Evolutionary conservation across 1,140 invertebrate species (phyloP).

Genomic region (Scaptodrosophila lebanonensis): DNA sequence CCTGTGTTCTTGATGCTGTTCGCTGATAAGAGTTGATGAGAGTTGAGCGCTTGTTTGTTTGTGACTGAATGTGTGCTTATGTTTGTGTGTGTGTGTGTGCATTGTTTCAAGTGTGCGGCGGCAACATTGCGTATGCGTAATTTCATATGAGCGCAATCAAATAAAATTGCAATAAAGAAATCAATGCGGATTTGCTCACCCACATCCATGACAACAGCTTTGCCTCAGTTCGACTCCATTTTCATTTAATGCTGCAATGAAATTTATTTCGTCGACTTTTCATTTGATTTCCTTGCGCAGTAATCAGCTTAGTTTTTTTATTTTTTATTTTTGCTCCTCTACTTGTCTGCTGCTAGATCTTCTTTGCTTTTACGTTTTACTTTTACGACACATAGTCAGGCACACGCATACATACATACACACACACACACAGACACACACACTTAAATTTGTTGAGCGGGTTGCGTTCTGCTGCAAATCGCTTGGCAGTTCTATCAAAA

Average conservation of each 20-base stretch:
- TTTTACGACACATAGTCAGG: slow-evolving; percentile 26
- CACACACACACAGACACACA: slow-evolving; percentile 15
- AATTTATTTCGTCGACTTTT: slow-evolving; percentile 58
- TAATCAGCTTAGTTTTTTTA: slow-evolving; percentile 64
- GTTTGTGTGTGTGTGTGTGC: no score
- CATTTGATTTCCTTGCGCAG: slow-evolving; percentile 55
- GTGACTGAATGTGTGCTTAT: no score
- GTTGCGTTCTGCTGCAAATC: slow-evolving; percentile 20
- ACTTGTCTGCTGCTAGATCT: background rate
- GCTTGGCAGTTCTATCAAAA: slow-evolving; percentile 54
- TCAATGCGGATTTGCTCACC: slow-evolving; percentile 57
- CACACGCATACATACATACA: background rate
- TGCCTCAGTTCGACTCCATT: background rate
- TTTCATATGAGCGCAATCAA: slow-evolving; percentile 67
- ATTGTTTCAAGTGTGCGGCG: background rate
- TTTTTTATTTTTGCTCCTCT: background rate
- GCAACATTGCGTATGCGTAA: slow-evolving; percentile 67
- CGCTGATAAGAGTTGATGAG: slow-evolving; percentile 62
- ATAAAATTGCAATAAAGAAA: slow-evolving; percentile 75
- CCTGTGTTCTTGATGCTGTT: slow-evolving; percentile 44
- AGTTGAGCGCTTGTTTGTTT: slow-evolving; percentile 55
- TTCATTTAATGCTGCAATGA: slow-evolving; percentile 45
- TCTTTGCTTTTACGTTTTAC: slow-evolving; percentile 12
- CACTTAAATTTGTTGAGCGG: slow-evolving; percentile 23
- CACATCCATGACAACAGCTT: background rate